Percentiles rank a stretch among this genome's conserved stretches.
phyloP scores from a whole-genome alignment of 2,888 invertebrate species.

The Patella depressa region DNA sequence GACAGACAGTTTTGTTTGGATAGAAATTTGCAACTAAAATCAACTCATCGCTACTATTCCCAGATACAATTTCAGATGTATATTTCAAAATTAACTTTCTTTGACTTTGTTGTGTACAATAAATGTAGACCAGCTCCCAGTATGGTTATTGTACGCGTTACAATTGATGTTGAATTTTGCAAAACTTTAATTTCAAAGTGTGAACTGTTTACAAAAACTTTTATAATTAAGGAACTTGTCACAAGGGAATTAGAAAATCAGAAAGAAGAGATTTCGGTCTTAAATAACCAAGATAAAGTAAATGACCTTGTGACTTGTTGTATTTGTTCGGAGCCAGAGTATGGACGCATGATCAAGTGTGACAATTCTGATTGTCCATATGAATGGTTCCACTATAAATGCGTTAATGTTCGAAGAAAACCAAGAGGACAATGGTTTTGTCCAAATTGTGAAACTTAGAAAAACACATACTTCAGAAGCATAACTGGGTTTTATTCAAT shows the following conservation, averaged over 20 bases:
- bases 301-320: too few species aligned
- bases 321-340: background rate
- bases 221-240: background rate
- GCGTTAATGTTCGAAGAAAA: conserved; percentile 22
- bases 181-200: background rate
- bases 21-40: conserved; percentile 15
- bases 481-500: too few species aligned
- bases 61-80: conserved; percentile 30
- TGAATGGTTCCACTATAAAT: conserved; percentile 39
- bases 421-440: conserved; percentile 24
- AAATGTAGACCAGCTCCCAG: background rate
- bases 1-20: conserved; percentile 21
- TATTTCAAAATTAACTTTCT: conserved; percentile 1
- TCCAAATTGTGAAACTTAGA: conserved; percentile 11
- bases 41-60: conserved; percentile 20
- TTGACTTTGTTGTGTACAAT: conserved; percentile 29
- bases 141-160: background rate
- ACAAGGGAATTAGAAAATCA: background rate
- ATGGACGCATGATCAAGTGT: conserved; percentile 34
- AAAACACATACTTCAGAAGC: too few species aligned
- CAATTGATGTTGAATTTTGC: background rate
- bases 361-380: conserved; percentile 25
- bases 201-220: background rate
- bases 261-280: background rate
- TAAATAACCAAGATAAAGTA: too few species aligned